Evolutionary conservation across 2,888 invertebrate genomes (phyloP).

Genomic region (Andricus quercusramuli): DNA sequence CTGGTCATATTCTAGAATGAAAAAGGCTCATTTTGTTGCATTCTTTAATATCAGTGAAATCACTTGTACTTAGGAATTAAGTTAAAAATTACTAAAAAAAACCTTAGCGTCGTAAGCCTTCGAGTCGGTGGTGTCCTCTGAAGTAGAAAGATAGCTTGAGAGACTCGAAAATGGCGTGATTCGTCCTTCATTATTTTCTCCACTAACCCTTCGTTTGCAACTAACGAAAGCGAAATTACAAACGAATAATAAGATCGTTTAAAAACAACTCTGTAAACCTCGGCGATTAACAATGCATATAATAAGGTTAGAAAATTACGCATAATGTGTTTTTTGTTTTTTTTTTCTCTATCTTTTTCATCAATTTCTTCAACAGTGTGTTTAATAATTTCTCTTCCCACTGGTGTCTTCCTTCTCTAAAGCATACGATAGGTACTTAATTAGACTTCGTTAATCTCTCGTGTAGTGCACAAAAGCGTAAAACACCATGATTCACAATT

Average conservation of each 20-base stretch:
- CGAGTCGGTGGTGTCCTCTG: conserved; percentile 20
- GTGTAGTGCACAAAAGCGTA: conserved; percentile 63
- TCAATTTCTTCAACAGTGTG: conserved; percentile 55
- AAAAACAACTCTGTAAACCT: conserved; percentile 55
- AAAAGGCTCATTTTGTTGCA: conserved; percentile 43
- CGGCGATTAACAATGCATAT: conserved; percentile 52
- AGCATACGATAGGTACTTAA: conserved; percentile 59
- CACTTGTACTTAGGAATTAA: conserved; percentile 19
- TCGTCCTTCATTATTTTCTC: neutral
- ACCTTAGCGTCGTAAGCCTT: conserved; percentile 27
- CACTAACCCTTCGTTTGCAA: neutral
- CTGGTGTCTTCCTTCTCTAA: conserved; percentile 55
- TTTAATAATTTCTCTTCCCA: conserved; percentile 52
- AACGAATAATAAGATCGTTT: conserved; percentile 26
- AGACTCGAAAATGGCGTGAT: conserved; percentile 25
- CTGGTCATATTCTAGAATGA: conserved; percentile 10
- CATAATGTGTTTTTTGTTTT: conserved; percentile 56
- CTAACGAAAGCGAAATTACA: conserved; percentile 2
- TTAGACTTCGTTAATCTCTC: conserved; percentile 60
- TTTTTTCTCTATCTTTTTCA: conserved; percentile 25
- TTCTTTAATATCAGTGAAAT: conserved; percentile 43
- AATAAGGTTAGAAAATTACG: conserved; percentile 60
- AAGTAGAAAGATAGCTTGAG: conserved; percentile 18
- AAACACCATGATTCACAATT: conserved; percentile 61
- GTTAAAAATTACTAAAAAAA: conserved; percentile 40